phyloP scores from a whole-genome alignment of 2,113 vertebrate genomes.

The Oxyura jamaicensis region DNA sequence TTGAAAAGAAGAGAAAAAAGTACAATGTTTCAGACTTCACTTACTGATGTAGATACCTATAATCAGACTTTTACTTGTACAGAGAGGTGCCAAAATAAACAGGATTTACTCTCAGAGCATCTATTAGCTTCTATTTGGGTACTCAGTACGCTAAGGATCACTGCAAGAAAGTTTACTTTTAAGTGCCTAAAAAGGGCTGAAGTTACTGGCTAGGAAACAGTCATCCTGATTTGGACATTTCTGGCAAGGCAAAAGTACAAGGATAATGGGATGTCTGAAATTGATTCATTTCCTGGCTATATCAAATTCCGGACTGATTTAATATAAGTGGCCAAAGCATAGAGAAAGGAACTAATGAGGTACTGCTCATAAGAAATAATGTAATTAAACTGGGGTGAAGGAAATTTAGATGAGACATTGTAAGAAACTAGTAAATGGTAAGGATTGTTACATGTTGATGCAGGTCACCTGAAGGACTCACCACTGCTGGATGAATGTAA shows the following conservation, averaged over 20 bases:
- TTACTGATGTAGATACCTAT: conserved; percentile 5
- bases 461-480: background rate
- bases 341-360: background rate
- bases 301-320: conserved; percentile 47
- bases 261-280: conserved; percentile 40
- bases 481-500: accelerated
- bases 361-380: background rate
- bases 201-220: background rate
- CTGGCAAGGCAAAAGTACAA: background rate
- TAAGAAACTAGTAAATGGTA: background rate
- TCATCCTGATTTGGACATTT: background rate
- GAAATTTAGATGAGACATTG: background rate
- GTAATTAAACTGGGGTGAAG: background rate
- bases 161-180: conserved; percentile 26
- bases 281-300: conserved; percentile 41
- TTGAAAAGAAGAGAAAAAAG: background rate
- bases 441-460: background rate
- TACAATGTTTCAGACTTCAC: background rate
- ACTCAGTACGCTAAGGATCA: background rate
- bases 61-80: conserved; percentile 10
- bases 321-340: background rate
- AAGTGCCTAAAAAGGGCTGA: conserved; percentile 21
- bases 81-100: conserved; percentile 25
- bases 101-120: conserved; percentile 4
- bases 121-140: conserved; percentile 23